Evolutionary conservation across 1,140 invertebrate genomes (phyloP).

Genomic region (Halyomorpha halys): DNA sequence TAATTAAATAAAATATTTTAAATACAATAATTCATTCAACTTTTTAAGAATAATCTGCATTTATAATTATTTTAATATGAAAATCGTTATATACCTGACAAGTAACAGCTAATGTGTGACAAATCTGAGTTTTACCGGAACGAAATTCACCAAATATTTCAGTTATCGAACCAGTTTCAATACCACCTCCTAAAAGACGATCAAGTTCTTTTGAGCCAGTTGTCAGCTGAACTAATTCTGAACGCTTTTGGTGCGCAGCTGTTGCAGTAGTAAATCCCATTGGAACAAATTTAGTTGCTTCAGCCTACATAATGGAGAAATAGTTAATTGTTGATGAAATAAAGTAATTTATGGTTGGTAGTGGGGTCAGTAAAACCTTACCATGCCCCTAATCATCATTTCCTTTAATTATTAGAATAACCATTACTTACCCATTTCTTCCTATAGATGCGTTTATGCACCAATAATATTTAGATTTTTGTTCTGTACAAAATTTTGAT

Average conservation of each 20-base stretch:
- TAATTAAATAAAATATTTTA: too few relatives aligned
- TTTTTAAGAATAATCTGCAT: not conserved
- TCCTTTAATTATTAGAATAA: too few relatives aligned
- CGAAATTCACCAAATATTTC: slow-evolving; percentile 99
- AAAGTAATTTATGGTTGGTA: too few relatives aligned
- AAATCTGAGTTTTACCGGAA: slow-evolving; percentile 96
- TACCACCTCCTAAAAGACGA: slow-evolving; percentile 85
- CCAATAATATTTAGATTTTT: too few relatives aligned
- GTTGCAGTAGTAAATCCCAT: slow-evolving; percentile 98
- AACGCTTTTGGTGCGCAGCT: slow-evolving; percentile 87
- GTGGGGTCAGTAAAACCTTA: too few relatives aligned
- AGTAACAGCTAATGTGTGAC: slow-evolving; percentile 94
- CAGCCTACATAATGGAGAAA: slow-evolving; percentile 41
- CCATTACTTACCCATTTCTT: too few relatives aligned
- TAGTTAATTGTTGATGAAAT: too few relatives aligned
- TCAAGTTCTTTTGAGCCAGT: slow-evolving; percentile 93
- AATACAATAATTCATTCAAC: too few relatives aligned
- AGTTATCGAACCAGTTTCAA: slow-evolving; percentile 98
- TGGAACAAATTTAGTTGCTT: slow-evolving; percentile 86
- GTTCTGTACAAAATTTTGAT: too few relatives aligned
- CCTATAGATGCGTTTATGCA: too few relatives aligned
- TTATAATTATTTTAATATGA: not conserved
- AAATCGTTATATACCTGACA: slow-evolving; percentile 88
- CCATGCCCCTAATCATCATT: too few relatives aligned
- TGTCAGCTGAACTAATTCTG: slow-evolving; percentile 79